A percentile compares a stretch with the other conserved stretches of the same genome.
These are phyloP conservation scores for Geococcyx californianus DNA, from an alignment of 2,113 vertebrate species.

Conservation along the genomic window DNA sequence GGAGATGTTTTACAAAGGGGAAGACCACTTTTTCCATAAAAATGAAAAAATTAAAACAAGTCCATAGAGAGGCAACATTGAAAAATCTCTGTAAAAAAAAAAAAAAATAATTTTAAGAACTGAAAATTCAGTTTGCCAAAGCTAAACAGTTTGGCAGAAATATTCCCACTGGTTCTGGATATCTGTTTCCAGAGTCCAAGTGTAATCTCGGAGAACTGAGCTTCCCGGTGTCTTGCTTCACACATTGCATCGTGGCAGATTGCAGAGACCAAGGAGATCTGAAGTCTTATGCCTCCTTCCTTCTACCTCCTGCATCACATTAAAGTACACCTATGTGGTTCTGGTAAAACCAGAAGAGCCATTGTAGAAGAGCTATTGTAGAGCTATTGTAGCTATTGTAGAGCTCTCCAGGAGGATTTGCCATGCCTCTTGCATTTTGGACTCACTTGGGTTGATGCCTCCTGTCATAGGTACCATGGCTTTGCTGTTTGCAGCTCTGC, in stretches of 20 bases:
- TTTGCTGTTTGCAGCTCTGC: neutral
- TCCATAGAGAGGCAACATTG: neutral
- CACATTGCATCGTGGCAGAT: neutral
- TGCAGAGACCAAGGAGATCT: neutral
- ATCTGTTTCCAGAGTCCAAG: neutral
- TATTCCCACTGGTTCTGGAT: neutral
- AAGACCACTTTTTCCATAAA: neutral
- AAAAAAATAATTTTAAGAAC: neutral
- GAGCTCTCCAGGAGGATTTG: neutral
- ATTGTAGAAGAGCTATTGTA: no score
- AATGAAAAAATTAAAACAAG: neutral
- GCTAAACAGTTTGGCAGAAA: neutral
- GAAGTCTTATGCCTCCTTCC: neutral
- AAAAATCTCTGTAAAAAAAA: neutral
- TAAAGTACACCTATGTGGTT: rapidly evolving
- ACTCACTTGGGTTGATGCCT: neutral
- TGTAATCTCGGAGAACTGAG: neutral
- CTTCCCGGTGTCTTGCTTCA: neutral
- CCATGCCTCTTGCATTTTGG: neutral
- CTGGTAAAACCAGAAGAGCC: no score
- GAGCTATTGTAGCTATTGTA: neutral
- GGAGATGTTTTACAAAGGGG: neutral
- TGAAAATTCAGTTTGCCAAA: neutral
- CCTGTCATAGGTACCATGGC: rapidly evolving
- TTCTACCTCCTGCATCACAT: neutral